These are phyloP conservation scores for Rhagonycha fulva DNA, from an alignment of 2,888 invertebrate genomes.

Conservation along the genomic window DNA sequence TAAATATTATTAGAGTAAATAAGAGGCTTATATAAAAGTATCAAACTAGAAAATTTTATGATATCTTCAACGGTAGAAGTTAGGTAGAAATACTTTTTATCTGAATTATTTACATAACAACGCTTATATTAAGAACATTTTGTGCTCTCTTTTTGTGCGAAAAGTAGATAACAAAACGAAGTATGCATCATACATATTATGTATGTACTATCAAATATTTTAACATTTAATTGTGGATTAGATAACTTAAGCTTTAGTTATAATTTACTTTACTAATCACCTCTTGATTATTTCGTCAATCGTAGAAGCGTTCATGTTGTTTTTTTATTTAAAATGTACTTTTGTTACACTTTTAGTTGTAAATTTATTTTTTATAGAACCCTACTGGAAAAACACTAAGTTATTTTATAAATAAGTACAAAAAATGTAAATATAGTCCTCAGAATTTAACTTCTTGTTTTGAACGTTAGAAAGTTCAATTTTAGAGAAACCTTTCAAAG, in stretches of 20 bases:
- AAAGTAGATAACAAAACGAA: background rate
- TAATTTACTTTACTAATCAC: background rate
- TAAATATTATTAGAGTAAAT: background rate
- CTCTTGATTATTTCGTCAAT: background rate
- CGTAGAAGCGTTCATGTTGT: background rate
- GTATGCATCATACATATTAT: too few species aligned
- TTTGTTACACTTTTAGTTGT: too few species aligned
- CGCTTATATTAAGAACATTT: background rate
- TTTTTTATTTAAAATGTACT: background rate
- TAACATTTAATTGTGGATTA: background rate
- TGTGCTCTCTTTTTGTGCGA: background rate
- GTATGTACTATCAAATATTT: background rate
- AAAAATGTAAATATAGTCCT: background rate
- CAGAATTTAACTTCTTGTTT: background rate
- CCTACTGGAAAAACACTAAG: too few species aligned
- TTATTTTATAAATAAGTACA: too few species aligned
- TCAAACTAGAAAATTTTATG: background rate
- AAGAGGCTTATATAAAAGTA: background rate
- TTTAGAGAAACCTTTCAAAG: background rate
- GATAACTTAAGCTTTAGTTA: background rate
- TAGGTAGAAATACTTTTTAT: background rate
- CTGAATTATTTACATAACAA: background rate
- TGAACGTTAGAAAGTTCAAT: background rate
- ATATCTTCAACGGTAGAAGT: background rate
- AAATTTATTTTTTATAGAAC: too few species aligned